Conservation (phyloP, 2,113 vertebrate genomes). For the Pongo abelii region DNA sequence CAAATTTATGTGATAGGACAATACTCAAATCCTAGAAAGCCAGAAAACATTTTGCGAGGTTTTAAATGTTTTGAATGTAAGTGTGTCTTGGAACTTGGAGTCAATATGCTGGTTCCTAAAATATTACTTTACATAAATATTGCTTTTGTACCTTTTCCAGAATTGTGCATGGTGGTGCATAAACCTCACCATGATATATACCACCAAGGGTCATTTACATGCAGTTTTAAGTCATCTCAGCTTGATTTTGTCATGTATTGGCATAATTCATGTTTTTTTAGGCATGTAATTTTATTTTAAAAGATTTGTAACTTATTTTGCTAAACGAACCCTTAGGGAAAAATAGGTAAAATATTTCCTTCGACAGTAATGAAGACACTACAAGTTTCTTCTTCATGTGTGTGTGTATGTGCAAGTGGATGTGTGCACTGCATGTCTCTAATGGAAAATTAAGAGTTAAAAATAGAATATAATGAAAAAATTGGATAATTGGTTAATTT, state of each 20-base stretch:
- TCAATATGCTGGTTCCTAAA: conserved; percentile 47
- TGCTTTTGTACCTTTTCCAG: conserved; percentile 51
- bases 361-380: not conserved
- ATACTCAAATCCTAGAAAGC: not conserved
- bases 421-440: not conserved
- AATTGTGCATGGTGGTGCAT: not conserved
- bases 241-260: conserved; percentile 26
- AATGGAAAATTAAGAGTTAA: not conserved
- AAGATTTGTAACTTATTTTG: conserved; percentile 38
- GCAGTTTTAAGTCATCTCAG: conserved; percentile 37
- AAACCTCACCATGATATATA: not conserved
- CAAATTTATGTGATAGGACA: not conserved
- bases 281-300: conserved; percentile 38
- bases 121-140: conserved; percentile 42
- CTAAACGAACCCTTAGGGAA: conserved; percentile 15
- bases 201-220: not conserved
- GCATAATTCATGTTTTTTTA: conserved; percentile 27
- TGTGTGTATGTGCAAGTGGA: not conserved
- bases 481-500: not conserved
- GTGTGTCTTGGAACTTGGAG: conserved; percentile 33
- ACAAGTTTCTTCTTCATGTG: not conserved
- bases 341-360: conserved; percentile 25
- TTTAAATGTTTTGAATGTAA: conserved; percentile 14
- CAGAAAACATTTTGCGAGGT: conserved; percentile 9
- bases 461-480: not conserved